Evolutionary conservation across 2,888 invertebrate species (phyloP).

Genomic region (Anthophora plumipes): DNA sequence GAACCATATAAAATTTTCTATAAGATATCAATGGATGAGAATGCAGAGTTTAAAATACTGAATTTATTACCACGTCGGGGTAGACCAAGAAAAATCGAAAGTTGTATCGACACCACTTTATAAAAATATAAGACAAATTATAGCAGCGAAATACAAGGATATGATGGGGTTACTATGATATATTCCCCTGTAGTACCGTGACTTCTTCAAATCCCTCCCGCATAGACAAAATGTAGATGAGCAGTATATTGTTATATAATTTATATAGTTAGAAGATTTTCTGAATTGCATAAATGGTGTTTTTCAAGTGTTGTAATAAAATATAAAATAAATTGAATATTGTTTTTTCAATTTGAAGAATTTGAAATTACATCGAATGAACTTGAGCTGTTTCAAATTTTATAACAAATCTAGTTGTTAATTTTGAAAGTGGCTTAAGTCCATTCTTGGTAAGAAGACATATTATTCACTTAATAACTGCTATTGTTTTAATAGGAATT

Average conservation of each 20-base stretch:
- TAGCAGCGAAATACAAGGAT: conserved; percentile 52
- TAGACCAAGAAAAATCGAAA: too few relatives aligned
- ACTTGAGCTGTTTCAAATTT: neutral
- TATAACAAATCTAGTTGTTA: neutral
- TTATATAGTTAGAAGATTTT: conserved; percentile 11
- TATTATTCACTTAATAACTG: conserved; percentile 4
- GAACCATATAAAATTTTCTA: too few relatives aligned
- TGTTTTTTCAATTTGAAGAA: conserved; percentile 5
- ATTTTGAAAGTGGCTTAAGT: too few relatives aligned
- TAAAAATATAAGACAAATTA: too few relatives aligned
- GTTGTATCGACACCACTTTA: too few relatives aligned
- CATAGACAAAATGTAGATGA: too few relatives aligned
- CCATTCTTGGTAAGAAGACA: neutral
- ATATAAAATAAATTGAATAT: conserved; percentile 21
- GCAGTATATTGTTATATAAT: too few relatives aligned
- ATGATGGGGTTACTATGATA: conserved; percentile 13
- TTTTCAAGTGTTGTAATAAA: conserved; percentile 3
- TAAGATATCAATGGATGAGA: too few relatives aligned
- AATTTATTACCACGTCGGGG: too few relatives aligned
- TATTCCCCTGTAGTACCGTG: conserved; percentile 16
- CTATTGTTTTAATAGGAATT: neutral
- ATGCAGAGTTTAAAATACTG: too few relatives aligned
- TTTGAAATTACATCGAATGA: conserved; percentile 15
- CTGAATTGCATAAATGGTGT: conserved; percentile 16
- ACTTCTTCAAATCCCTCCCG: too few relatives aligned